A percentile compares a stretch with the other conserved stretches of the same genome.
Evolutionary conservation across 2,797 vertebrate species (phyloP).

Genomic region (Trematomus bernacchii): DNA sequence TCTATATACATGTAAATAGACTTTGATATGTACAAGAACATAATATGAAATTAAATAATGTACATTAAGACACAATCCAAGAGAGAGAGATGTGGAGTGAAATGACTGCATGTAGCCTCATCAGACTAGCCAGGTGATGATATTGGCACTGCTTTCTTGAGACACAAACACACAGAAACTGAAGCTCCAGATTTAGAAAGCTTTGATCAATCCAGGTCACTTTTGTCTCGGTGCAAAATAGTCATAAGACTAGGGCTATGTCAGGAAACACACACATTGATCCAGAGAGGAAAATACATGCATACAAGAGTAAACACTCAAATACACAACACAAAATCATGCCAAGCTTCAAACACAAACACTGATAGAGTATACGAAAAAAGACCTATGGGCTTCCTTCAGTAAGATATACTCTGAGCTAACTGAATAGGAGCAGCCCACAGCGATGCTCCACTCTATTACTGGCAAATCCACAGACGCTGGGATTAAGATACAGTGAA

Average conservation of each 20-base stretch:
- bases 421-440: conserved; percentile 21
- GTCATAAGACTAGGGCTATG: conserved; percentile 24
- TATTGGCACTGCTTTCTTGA: conserved; percentile 32
- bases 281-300: neutral
- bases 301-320: neutral
- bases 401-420: conserved; percentile 29
- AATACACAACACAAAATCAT: neutral
- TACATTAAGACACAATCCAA: conserved; percentile 21
- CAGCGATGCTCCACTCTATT: conserved; percentile 35
- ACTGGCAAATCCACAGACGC: conserved; percentile 48
- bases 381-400: conserved; percentile 14
- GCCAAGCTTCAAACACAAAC: neutral
- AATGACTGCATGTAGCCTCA: conserved; percentile 33
- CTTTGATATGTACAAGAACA: too few relatives aligned
- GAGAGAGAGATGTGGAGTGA: conserved; percentile 7
- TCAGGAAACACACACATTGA: conserved; percentile 1
- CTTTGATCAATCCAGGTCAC: conserved; percentile 68
- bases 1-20: too few relatives aligned
- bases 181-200: conserved; percentile 54
- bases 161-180: neutral
- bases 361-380: neutral
- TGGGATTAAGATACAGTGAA: conserved; percentile 55
- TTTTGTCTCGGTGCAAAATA: conserved; percentile 27
- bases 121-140: conserved; percentile 43
- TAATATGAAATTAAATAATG: too few relatives aligned